phyloP scores from a whole-genome alignment of 30 jellyfish, hydroid and myxozoan species.

The Aurelia coerulea region DNA sequence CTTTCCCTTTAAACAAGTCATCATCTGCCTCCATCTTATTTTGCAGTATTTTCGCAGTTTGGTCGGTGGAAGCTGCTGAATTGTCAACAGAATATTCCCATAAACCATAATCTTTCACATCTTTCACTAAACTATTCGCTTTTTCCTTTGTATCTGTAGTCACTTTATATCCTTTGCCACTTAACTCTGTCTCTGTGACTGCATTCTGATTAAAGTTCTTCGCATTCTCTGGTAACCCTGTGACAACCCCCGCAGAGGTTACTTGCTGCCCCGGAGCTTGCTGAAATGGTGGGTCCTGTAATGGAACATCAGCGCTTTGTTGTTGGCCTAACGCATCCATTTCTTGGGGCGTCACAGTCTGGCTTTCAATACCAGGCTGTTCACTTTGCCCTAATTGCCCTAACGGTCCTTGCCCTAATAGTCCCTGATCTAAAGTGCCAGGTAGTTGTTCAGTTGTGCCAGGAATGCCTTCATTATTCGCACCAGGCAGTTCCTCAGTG shows the following conservation, averaged over 20 bases:
- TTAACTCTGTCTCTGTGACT: conserved; percentile 38
- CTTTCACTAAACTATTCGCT: conserved; percentile 82
- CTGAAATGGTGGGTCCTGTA: conserved; percentile 24
- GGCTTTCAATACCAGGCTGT: conserved; percentile 22
- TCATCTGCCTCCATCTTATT: conserved; percentile 53
- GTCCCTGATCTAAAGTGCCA: conserved; percentile 11
- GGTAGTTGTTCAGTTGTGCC: conserved; percentile 23
- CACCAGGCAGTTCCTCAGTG: conserved; percentile 15
- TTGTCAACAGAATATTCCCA: conserved; percentile 92
- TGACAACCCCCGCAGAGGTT: conserved; percentile 34
- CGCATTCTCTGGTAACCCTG: conserved; percentile 53
- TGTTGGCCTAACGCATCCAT: conserved; percentile 29
- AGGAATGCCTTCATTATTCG: background rate
- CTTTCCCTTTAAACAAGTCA: conserved; percentile 41
- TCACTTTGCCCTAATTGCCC: background rate
- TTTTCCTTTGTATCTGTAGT: conserved; percentile 72
- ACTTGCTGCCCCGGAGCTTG: conserved; percentile 41
- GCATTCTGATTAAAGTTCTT: conserved; percentile 47
- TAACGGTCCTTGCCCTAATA: background rate
- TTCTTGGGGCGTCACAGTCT: conserved; percentile 19
- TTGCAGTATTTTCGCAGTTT: conserved; percentile 70
- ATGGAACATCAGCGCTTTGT: conserved; percentile 18
- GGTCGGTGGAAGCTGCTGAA: conserved; percentile 70
- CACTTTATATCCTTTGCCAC: conserved; percentile 59
- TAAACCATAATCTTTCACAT: conserved; percentile 78